phyloP scores from a whole-genome alignment of 2,113 vertebrate species.

The Cololabis saira region DNA sequence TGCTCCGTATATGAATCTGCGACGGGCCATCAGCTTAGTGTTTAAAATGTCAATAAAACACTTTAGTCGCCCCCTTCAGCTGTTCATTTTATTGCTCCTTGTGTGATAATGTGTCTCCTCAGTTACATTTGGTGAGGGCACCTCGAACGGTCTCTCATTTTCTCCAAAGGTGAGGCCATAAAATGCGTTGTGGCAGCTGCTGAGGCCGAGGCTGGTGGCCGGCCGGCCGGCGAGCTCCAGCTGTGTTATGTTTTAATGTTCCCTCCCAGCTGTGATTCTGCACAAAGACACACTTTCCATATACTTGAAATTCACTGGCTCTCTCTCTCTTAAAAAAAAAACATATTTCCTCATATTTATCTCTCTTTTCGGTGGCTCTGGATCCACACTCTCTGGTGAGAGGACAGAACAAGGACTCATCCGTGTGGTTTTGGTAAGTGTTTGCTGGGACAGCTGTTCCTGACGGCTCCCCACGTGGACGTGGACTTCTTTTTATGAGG shows the following conservation, averaged over 20 bases:
- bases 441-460: conserved; percentile 28
- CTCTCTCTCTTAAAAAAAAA: too few relatives aligned
- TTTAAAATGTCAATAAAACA: too few relatives aligned
- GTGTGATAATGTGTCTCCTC: conserved; percentile 2
- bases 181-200: conserved; percentile 17
- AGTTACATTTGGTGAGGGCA: not conserved
- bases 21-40: too few relatives aligned
- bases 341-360: too few relatives aligned
- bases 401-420: not conserved
- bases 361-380: not conserved
- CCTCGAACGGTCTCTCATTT: not conserved
- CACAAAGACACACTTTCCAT: conserved; percentile 29
- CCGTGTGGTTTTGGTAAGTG: not conserved
- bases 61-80: too few relatives aligned
- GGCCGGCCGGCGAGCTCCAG: conserved; percentile 11
- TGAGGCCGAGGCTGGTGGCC: conserved; percentile 29
- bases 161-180: not conserved
- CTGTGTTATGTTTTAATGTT: conserved; percentile 47
- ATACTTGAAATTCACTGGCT: conserved; percentile 9
- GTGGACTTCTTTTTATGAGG: conserved; percentile 12
- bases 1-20: too few relatives aligned
- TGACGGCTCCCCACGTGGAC: conserved; percentile 6
- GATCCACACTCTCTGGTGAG: not conserved
- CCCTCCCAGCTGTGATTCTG: conserved; percentile 28
- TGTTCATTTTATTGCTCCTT: not conserved